Evolutionary conservation across 2,113 vertebrate species (phyloP).

Genomic region (Thermophis baileyi): DNA sequence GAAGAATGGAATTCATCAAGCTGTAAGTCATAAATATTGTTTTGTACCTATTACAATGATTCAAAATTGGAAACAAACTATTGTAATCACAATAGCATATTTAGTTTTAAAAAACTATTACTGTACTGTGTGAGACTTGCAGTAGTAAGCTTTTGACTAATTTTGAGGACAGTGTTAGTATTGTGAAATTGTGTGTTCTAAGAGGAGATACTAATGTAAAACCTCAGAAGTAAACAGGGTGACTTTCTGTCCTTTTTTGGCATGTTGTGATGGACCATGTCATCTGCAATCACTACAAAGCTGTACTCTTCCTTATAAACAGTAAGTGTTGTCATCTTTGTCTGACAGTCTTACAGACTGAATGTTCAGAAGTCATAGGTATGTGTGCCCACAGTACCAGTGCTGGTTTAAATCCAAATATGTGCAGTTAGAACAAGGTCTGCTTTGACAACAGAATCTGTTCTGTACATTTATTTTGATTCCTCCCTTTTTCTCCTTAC

Average conservation of each 20-base stretch:
- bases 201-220: neutral
- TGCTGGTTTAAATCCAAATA: neutral
- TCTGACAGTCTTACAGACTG: neutral
- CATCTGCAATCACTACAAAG: neutral
- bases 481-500: neutral
- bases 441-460: neutral
- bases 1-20: constrained; percentile 82
- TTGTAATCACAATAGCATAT: neutral
- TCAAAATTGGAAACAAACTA: neutral
- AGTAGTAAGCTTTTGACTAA: neutral
- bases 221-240: neutral
- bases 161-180: neutral
- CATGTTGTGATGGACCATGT: neutral
- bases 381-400: neutral
- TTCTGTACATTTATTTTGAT: neutral
- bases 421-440: neutral
- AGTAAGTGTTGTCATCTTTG: neutral
- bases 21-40: constrained; percentile 75
- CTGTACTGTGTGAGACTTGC: neutral
- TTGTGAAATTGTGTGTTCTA: neutral
- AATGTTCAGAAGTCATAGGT: neutral
- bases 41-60: neutral
- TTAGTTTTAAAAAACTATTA: neutral
- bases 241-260: neutral
- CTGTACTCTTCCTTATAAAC: neutral